These are phyloP conservation scores for Halesus radiatus DNA, from an alignment of 1,140 invertebrate species.

Conservation along the genomic window DNA sequence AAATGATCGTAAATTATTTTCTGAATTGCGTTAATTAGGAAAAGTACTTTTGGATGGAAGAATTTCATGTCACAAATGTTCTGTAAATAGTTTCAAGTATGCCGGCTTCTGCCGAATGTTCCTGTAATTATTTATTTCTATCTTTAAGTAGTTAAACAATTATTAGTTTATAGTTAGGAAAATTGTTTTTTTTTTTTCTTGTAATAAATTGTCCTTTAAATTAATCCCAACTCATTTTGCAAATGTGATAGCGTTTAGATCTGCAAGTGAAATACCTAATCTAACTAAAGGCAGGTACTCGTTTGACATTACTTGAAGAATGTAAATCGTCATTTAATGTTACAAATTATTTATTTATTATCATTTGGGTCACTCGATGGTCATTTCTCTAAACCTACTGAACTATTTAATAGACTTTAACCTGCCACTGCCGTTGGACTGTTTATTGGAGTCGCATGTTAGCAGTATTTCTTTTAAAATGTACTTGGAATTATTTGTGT, in stretches of 20 bases:
- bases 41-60: constrained; percentile 18
- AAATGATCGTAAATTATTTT: background rate
- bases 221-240: constrained; percentile 30
- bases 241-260: constrained; percentile 27
- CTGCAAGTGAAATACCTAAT: constrained; percentile 10
- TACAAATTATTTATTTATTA: background rate
- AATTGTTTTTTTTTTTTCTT: constrained; percentile 54
- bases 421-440: constrained; percentile 15
- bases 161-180: constrained; percentile 55
- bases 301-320: constrained; percentile 14
- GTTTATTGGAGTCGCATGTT: background rate
- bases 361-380: background rate
- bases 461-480: background rate
- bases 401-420: constrained; percentile 7
- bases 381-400: background rate
- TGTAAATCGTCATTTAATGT: background rate
- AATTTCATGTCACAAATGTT: constrained; percentile 28
- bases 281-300: constrained; percentile 7
- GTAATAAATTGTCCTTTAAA: constrained; percentile 21
- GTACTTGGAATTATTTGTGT: too few species aligned
- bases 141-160: constrained; percentile 51
- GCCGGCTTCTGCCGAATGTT: constrained; percentile 54
- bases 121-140: constrained; percentile 56
- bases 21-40: background rate
- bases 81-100: constrained; percentile 45